phyloP scores from a whole-genome alignment of 2,888 invertebrate species.

The Drosophila atroscutellata region DNA sequence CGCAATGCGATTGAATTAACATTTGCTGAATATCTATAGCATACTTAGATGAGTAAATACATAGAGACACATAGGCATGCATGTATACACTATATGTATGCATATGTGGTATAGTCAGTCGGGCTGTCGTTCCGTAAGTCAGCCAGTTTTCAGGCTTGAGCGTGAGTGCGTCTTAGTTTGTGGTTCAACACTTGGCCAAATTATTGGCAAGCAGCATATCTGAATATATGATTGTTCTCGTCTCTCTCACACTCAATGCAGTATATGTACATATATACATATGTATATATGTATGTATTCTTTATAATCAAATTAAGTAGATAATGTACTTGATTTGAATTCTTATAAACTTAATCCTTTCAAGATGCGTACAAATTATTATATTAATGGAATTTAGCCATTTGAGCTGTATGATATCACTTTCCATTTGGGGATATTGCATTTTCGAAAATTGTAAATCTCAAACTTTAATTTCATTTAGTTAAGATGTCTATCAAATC shows the following conservation, averaged over 20 bases:
- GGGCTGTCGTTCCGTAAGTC: conserved; percentile 10
- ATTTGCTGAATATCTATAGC: conserved; percentile 61
- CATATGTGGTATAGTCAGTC: conserved; percentile 9
- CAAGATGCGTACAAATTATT: neutral
- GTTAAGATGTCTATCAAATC: neutral
- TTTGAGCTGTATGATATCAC: neutral
- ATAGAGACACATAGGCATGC: neutral
- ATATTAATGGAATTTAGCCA: too few species aligned
- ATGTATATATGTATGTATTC: too few species aligned
- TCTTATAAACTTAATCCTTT: too few species aligned
- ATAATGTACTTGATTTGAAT: neutral
- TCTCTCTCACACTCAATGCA: neutral
- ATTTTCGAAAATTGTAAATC: neutral
- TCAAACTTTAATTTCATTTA: neutral
- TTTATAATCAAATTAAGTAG: conserved; percentile 6
- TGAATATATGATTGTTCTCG: conserved; percentile 68
- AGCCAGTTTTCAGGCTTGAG: conserved; percentile 23
- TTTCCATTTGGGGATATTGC: neutral
- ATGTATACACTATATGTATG: neutral
- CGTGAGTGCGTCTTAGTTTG: conserved; percentile 64
- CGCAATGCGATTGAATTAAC: conserved; percentile 77
- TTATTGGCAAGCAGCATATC: conserved; percentile 64
- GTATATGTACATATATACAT: too few species aligned
- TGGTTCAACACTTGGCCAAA: conserved; percentile 66
- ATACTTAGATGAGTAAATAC: conserved; percentile 20